Base-by-base conservation (phyloP, 2,888 invertebrate species). In the Lutraria lutraria region DNA sequence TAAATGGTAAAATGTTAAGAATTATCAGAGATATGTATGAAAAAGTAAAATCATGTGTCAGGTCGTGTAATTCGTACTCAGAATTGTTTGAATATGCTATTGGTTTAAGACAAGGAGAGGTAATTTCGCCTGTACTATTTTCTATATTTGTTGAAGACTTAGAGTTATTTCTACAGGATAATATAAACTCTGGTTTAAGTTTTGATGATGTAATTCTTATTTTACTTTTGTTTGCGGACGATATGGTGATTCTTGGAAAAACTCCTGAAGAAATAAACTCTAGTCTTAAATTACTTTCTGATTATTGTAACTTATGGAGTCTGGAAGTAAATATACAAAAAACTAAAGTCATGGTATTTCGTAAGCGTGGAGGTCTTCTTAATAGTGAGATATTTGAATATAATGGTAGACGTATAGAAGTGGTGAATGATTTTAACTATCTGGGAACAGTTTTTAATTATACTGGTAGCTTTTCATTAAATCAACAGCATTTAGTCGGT, bases 211-310 rank as follows among this genome's bases (percentile, higher is more conserved):
- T 81, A 25, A 54, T 56, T 25, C 13, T 87, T 29, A 60, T 89
- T 2, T 31, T 89, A 52, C 29, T 88, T n/a, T 63, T 90, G 21
- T 90, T 87, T 83, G 90, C 90, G 19, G 88, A 88, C 52, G 90
- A 88, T 34, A 88, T 88, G 87, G 83, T 53, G 8, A 56, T 90
- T 19, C 19, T 87, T 43, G 88, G 82, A n/a, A 63, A 90, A 63
- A 60, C 79, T 0, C 87, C 84, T 21, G 31, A 84, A 79, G 88
- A 88, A 72, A 12, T 88, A 43, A 88, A 90, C 29, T 60, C 29
- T 21, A 76, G 63, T 29, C 56, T 88, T 21, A 29, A 90, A 72
- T 15, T 13, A 43, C 29, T 89, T 1, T 54, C 82, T 31, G n/a
- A 16, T 10, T 87, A 88, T 68, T 86, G 89, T 84, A 81, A 53